These are phyloP conservation scores for Sinosuthora webbiana DNA, from an alignment of 2,113 vertebrate genomes.

Conservation along the genomic window DNA sequence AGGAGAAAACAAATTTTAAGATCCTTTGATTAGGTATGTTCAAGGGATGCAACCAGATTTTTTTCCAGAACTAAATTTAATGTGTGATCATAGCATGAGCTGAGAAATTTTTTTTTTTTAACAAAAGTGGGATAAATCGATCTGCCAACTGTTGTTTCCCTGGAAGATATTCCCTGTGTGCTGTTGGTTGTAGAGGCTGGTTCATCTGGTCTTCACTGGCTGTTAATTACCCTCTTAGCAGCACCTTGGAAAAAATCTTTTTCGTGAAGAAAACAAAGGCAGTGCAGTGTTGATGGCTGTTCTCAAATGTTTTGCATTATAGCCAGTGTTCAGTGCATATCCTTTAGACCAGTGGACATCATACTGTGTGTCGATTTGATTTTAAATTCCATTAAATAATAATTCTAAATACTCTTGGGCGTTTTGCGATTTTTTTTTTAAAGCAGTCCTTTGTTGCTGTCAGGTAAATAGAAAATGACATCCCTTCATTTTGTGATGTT, in stretches of 20 bases:
- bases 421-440: neutral
- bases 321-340: neutral
- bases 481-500: neutral
- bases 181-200: neutral
- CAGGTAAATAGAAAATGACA: constrained; percentile 27
- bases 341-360: neutral
- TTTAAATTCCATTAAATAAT: neutral
- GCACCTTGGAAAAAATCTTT: neutral
- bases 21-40: neutral
- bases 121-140: neutral
- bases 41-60: neutral
- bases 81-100: neutral
- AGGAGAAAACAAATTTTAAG: neutral
- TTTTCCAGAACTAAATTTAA: neutral
- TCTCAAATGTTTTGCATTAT: neutral
- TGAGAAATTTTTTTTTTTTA: neutral
- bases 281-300: neutral
- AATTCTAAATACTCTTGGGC: neutral
- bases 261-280: neutral
- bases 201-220: neutral
- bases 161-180: neutral
- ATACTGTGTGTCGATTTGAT: neutral
- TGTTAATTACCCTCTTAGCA: neutral
- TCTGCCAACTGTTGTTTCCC: neutral
- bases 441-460: neutral